Percentiles rank a stretch among this genome's conserved stretches.
Evolutionary conservation across 2,888 invertebrate species (phyloP).

Genomic region (Lasioglossum oenotherae): DNA sequence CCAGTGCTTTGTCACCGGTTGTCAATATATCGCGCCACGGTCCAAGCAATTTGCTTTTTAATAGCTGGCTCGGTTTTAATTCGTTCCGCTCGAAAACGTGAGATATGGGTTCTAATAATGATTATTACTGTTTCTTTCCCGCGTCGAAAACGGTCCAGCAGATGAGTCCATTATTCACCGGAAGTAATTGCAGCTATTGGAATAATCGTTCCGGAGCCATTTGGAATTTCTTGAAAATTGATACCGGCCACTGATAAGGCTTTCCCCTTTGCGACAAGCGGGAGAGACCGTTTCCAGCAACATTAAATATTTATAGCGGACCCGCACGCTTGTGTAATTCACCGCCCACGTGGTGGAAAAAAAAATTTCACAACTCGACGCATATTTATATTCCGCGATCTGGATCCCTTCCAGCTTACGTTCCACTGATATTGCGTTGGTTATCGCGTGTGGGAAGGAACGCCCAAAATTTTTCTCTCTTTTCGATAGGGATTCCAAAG

Average conservation of each 20-base stretch:
- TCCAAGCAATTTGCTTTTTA: background rate
- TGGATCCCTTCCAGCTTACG: conserved; percentile 69
- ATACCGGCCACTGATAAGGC: background rate
- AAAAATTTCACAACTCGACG: conserved; percentile 22
- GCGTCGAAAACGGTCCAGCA: background rate
- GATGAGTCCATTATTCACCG: background rate
- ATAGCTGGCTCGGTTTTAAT: background rate
- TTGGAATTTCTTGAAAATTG: conserved; percentile 3
- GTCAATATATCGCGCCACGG: background rate
- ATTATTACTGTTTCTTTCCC: conserved; percentile 7
- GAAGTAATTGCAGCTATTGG: conserved; percentile 5
- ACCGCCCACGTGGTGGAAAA: conserved; percentile 17
- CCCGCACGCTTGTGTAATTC: background rate
- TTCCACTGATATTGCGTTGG: conserved; percentile 53
- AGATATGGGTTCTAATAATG: background rate
- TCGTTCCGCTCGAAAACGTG: background rate
- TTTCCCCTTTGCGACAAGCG: background rate
- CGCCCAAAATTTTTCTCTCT: background rate
- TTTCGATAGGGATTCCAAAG: background rate
- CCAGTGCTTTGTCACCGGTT: background rate
- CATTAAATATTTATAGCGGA: conserved; percentile 21
- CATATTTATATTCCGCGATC: conserved; percentile 60
- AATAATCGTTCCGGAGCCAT: conserved; percentile 6
- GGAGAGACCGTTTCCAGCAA: background rate
- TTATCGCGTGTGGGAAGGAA: conserved; percentile 34